phyloP scores from a whole-genome alignment of 2,888 invertebrate genomes.

The Tiliacea citrago region DNA sequence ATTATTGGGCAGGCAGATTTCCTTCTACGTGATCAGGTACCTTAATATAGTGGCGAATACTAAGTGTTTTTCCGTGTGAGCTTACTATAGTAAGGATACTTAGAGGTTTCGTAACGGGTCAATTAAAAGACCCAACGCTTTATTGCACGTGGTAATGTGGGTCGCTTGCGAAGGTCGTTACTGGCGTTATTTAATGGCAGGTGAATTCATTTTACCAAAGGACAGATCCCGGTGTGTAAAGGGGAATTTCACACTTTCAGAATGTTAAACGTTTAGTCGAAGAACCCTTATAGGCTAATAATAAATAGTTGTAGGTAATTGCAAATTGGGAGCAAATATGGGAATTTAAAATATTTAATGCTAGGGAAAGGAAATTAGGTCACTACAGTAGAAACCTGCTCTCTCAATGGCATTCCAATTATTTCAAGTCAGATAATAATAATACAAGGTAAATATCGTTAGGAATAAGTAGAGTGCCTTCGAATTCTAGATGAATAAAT shows the following conservation, averaged over 20 bases:
- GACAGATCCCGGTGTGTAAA: background rate
- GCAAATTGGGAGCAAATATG: constrained; percentile 11
- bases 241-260: constrained; percentile 10
- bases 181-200: constrained; percentile 35
- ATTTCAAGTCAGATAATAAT: background rate
- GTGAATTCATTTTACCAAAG: constrained; percentile 33
- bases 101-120: constrained; percentile 71
- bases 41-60: constrained; percentile 75
- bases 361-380: background rate
- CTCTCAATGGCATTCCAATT: background rate
- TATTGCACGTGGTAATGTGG: constrained; percentile 52
- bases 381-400: background rate
- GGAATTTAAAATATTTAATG: constrained; percentile 1
- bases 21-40: constrained; percentile 80
- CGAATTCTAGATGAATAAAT: background rate
- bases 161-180: constrained; percentile 40
- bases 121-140: constrained; percentile 68
- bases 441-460: background rate
- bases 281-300: background rate
- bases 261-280: constrained; percentile 7
- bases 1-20: constrained; percentile 86
- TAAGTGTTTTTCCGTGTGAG: constrained; percentile 81
- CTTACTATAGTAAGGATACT: constrained; percentile 68
- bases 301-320: background rate
- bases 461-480: background rate